These are phyloP conservation scores for Phoeniculus purpureus DNA, from an alignment of 2,797 vertebrate species.

Conservation along the genomic window DNA sequence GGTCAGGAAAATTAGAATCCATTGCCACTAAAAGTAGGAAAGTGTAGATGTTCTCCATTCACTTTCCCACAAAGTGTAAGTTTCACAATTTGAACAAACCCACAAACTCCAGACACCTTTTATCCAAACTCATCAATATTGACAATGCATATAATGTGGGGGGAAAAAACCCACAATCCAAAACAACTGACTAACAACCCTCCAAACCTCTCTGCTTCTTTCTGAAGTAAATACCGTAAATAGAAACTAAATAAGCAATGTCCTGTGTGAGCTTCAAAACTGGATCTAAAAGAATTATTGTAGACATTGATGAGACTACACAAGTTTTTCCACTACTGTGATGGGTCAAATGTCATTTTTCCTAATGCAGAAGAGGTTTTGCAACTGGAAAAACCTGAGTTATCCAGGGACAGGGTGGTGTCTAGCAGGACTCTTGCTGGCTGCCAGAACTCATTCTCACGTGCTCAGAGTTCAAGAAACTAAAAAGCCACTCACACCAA, in stretches of 20 bases:
- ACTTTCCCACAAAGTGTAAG: neutral
- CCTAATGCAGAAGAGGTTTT: neutral
- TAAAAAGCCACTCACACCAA: neutral
- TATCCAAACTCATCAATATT: neutral
- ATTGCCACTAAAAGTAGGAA: neutral
- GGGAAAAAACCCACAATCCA: neutral
- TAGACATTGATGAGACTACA: neutral
- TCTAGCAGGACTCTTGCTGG: neutral
- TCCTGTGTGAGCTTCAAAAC: neutral
- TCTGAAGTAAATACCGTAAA: neutral
- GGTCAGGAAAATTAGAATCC: neutral
- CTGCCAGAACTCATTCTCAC: neutral
- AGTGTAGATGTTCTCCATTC: neutral
- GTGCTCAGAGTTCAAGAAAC: accelerated
- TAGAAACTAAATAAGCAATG: neutral
- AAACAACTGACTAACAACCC: neutral
- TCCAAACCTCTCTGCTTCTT: neutral
- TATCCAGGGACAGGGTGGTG: neutral
- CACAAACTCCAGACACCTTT: neutral
- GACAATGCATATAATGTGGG: neutral
- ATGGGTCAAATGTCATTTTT: neutral
- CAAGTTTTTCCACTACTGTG: neutral
- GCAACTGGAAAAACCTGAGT: neutral
- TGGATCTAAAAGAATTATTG: neutral
- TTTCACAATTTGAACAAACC: neutral